phyloP scores from a whole-genome alignment of 1,140 invertebrate genomes.

The Rhopalosiphum maidis region DNA sequence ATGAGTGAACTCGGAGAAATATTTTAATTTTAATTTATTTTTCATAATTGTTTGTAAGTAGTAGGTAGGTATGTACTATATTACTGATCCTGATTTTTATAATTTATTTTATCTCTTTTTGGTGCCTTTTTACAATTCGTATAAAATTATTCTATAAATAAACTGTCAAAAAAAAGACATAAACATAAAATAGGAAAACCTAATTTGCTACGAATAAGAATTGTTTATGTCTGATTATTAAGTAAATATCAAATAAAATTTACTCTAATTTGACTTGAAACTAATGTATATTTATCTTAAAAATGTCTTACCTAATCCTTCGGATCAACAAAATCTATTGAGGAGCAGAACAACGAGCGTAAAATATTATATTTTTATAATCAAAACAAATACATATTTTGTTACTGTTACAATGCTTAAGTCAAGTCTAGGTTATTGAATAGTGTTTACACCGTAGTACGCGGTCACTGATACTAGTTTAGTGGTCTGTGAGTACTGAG shows the following conservation, averaged over 20 bases:
- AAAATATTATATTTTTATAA: not conserved
- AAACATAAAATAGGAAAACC: too few species aligned
- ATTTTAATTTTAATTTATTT: not conserved
- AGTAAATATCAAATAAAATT: not conserved
- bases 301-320: not conserved
- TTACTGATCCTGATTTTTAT: not conserved
- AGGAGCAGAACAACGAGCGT: not conserved
- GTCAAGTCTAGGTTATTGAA: not conserved
- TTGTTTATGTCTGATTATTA: not conserved
- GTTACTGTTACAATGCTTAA: not conserved
- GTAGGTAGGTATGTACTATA: not conserved
- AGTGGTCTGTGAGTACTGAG: not conserved
- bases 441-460: not conserved
- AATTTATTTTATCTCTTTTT: too few species aligned
- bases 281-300: not conserved
- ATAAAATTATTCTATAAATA: not conserved
- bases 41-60: not conserved
- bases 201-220: too few species aligned
- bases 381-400: constrained; percentile 5
- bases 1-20: not conserved
- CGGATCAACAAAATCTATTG: not conserved
- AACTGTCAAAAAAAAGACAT: not conserved
- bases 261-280: not conserved
- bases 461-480: constrained; percentile 8
- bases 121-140: not conserved